Conservation (phyloP, 2,888 invertebrate species). For the Fragum sueziense region DNA sequence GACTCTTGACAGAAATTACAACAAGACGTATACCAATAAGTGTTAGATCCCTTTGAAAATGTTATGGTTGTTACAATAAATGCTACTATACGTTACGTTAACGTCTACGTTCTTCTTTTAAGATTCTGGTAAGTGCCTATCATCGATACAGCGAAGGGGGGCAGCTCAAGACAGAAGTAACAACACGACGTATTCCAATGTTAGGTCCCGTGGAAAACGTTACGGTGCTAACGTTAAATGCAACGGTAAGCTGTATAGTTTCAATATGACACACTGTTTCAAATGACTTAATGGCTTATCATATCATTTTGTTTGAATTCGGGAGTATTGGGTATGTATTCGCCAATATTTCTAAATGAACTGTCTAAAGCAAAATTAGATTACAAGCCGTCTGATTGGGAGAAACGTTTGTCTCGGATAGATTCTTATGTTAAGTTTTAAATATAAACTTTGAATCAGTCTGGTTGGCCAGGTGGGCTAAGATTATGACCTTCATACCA, state of each 20-base stretch:
- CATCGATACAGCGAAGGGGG: slow-evolving; percentile 54
- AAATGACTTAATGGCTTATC: no score
- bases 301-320: no score
- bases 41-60: slow-evolving; percentile 59
- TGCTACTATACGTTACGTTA: slow-evolving; percentile 64
- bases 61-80: slow-evolving; percentile 59
- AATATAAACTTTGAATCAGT: no score
- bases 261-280: no score
- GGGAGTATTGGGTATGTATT: no score
- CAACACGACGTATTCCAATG: slow-evolving; percentile 31
- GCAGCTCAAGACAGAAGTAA: not conserved
- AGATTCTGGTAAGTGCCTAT: slow-evolving; percentile 55
- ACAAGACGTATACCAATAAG: slow-evolving; percentile 33
- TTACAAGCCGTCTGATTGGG: no score
- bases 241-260: slow-evolving; percentile 58
- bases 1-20: not conserved
- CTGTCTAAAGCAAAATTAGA: no score
- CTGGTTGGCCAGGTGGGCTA: no score
- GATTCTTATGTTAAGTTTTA: no score
- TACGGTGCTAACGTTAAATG: slow-evolving; percentile 53
- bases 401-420: no score
- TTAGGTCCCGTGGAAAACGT: slow-evolving; percentile 62
- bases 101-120: not conserved
- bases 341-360: no score
- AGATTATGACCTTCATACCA: no score